Evolutionary conservation across 2,113 vertebrate species (phyloP).

Genomic region (Corvus cornix): DNA sequence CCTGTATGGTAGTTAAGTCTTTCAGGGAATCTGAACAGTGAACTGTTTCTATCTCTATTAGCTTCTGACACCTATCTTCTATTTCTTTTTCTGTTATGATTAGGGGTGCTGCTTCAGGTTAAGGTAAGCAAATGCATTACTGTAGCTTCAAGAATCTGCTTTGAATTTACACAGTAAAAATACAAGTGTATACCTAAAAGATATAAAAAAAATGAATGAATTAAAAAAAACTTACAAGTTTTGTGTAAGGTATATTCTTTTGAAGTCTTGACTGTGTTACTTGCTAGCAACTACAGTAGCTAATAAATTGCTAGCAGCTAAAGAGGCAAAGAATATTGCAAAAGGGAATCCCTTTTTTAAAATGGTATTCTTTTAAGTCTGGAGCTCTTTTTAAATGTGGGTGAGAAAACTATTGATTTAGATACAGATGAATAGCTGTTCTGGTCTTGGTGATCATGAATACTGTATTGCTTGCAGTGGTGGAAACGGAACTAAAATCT

Average conservation of each 20-base stretch:
- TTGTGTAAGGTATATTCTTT: not conserved
- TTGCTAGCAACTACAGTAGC: not conserved
- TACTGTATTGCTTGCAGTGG: not conserved
- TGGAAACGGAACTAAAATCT: slow-evolving; percentile 53
- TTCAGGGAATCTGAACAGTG: not conserved
- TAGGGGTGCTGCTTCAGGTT: not conserved
- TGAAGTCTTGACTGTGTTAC: not conserved
- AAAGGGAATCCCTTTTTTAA: not conserved
- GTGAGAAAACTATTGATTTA: not conserved
- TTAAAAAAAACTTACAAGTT: not conserved
- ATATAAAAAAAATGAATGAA: not conserved
- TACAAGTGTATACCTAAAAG: not conserved
- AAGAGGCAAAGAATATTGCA: not conserved
- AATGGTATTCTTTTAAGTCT: not conserved
- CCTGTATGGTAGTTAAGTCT: not conserved
- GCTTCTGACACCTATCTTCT: not conserved
- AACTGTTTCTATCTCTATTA: not conserved
- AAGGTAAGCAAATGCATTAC: slow-evolving; percentile 16
- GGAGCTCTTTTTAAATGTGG: not conserved
- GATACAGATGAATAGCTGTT: not conserved
- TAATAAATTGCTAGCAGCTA: not conserved
- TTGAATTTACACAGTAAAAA: not conserved
- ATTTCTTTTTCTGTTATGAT: not conserved
- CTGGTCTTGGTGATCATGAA: not conserved
- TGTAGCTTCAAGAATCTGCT: not conserved